These are phyloP conservation scores for Moxostoma hubbsi DNA, from an alignment of 2,797 vertebrate genomes.

Conservation along the genomic window DNA sequence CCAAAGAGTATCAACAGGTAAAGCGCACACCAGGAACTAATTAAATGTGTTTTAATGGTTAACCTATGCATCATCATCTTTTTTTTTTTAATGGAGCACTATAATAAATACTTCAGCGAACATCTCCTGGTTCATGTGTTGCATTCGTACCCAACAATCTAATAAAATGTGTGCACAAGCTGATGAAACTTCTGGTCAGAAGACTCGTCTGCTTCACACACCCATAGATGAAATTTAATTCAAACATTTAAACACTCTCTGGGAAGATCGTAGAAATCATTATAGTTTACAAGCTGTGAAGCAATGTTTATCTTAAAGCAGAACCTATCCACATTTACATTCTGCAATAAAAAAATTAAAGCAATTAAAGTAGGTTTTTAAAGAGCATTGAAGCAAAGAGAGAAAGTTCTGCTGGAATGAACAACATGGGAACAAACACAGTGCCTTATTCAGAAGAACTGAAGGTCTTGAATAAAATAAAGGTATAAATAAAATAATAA, in stretches of 20 bases:
- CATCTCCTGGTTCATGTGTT: neutral
- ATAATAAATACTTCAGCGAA: neutral
- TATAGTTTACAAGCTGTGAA: neutral
- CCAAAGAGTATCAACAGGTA: constrained; percentile 45
- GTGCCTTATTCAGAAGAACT: constrained; percentile 36
- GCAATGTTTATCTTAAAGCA: neutral
- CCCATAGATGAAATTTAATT: neutral
- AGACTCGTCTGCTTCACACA: constrained; percentile 8
- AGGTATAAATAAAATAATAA: too few relatives aligned
- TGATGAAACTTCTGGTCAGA: neutral
- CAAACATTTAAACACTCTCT: constrained; percentile 19
- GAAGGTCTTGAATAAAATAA: constrained; percentile 31
- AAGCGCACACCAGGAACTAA: constrained; percentile 6
- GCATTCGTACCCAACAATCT: neutral
- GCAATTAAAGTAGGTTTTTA: too few relatives aligned
- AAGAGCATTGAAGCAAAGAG: neutral
- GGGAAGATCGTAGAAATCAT: constrained; percentile 9
- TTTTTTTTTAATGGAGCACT: neutral
- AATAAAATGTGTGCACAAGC: neutral
- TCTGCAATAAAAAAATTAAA: constrained; percentile 29
- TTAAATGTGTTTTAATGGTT: constrained; percentile 20
- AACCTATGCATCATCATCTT: neutral
- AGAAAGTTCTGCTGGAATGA: neutral
- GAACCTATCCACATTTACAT: neutral
- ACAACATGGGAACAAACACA: constrained; percentile 28